These are phyloP conservation scores for Pachypeltis micranthus DNA, from an alignment of 1,140 invertebrate species.

Conservation along the genomic window DNA sequence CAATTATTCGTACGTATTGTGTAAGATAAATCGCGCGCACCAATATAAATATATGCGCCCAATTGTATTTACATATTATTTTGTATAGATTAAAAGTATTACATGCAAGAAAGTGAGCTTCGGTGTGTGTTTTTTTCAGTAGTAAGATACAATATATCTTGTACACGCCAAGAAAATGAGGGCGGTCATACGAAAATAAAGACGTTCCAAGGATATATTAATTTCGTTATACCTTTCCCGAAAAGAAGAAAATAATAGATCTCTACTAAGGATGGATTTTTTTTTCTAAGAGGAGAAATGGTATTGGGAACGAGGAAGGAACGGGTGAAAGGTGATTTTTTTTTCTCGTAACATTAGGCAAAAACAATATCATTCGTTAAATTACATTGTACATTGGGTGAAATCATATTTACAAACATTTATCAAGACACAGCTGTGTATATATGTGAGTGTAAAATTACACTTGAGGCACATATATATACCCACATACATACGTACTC, in stretches of 20 bases:
- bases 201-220: slow-evolving; percentile 1
- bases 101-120: slow-evolving; percentile 23
- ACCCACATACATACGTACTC: no score
- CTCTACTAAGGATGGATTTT: background rate
- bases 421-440: slow-evolving; percentile 5
- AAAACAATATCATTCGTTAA: background rate
- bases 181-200: slow-evolving; percentile 13
- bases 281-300: background rate
- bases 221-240: background rate
- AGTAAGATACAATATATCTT: slow-evolving; percentile 1
- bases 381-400: slow-evolving; percentile 7
- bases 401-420: slow-evolving; percentile 13
- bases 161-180: slow-evolving; percentile 11
- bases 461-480: slow-evolving; percentile 8
- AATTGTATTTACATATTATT: slow-evolving; percentile 22
- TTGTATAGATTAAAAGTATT: slow-evolving; percentile 22
- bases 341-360: slow-evolving; percentile 1
- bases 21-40: slow-evolving; percentile 15
- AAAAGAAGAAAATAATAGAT: background rate
- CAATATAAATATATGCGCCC: slow-evolving; percentile 18
- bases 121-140: slow-evolving; percentile 16
- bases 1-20: slow-evolving; percentile 18
- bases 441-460: slow-evolving; percentile 5
- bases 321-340: background rate
- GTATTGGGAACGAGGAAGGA: background rate